Base-by-base conservation (phyloP, 2,888 invertebrate genomes). In the Mayetiola destructor region DNA sequence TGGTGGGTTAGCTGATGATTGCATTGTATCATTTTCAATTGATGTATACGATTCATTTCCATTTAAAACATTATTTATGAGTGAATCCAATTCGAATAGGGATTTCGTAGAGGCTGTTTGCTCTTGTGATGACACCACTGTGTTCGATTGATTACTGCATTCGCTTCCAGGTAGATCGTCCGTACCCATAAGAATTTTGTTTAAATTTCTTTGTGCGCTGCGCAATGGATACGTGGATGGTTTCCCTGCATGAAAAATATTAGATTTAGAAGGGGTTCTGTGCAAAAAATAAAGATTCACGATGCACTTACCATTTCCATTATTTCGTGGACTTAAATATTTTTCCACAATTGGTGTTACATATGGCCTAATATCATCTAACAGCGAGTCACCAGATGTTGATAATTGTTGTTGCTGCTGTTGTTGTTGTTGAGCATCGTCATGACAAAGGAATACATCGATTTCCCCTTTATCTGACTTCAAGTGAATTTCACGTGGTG, bases 391-490 rank as follows among this genome's bases (percentile, higher is more conserved):
- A 69, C 70, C 62, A n/a, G n/a, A n/a, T n/a, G n/a, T n/a, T n/a
- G n/a, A n/a, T 66, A 73, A 61, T 68, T 75, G 36, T 32, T 32
- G 32, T 32, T 32, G 32, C 12, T 32, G 32, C 16, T n/a, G n/a
- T 60, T 67, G 64, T 58, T 64, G 64, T 56, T 60, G 61, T 62
- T 69, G 21, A 21, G 40, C 21, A 18, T 71, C 72, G 21, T 94
- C 92, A 55, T 92, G 93, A 77, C 93, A 94, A 61, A 95, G 80
- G 76, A 88, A 94, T 59, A 95, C 95, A 75, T 94, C 93, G 63
- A 95, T 94, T 72, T 93, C 91, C 58, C 91, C 93, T 62, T 84
- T 82, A 65, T 84, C 81, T 64, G 92, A 89, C 73, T 90, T 90
- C 74, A 95, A 80, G 74, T 90, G 86, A 71, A 95, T 92, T 77